These are phyloP conservation scores for Stenopsyche tienmushanensis DNA, from an alignment of 1,140 invertebrate species.

Conservation along the genomic window DNA sequence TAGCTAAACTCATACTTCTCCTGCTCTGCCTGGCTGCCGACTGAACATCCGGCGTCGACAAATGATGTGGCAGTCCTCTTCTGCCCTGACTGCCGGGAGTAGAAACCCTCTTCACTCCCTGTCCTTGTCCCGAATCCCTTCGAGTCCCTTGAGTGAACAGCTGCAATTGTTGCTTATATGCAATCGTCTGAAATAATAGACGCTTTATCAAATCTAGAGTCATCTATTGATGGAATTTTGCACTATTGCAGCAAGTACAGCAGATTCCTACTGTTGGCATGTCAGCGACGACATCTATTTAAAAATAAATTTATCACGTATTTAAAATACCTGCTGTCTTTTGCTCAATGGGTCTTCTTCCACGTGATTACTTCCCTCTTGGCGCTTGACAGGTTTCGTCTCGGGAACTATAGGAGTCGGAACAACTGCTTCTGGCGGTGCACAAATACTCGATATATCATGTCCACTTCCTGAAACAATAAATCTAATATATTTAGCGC, in stretches of 20 bases:
- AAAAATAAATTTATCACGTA: not conserved
- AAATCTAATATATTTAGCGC: not conserved
- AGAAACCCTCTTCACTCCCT: constrained; percentile 22
- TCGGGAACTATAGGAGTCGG: not conserved
- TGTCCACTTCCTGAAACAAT: constrained; percentile 32
- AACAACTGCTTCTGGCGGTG: constrained; percentile 2
- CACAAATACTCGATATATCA: constrained; percentile 28
- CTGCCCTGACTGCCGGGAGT: constrained; percentile 32
- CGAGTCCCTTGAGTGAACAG: constrained; percentile 33
- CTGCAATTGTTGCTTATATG: constrained; percentile 34
- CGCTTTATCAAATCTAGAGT: not conserved
- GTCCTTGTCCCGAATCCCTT: not conserved
- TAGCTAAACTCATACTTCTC: constrained; percentile 37
- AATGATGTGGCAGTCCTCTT: constrained; percentile 33
- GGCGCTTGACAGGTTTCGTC: constrained; percentile 4
- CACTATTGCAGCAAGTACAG: not conserved
- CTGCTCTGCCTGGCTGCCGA: constrained; percentile 30
- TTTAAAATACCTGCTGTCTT: constrained; percentile 29
- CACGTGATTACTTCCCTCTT: constrained; percentile 10
- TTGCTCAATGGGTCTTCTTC: constrained; percentile 1
- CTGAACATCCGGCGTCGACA: constrained; percentile 39
- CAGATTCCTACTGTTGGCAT: too few relatives aligned
- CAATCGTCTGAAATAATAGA: constrained; percentile 12
- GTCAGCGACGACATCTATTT: too few relatives aligned
- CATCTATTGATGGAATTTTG: not conserved